Evolutionary conservation across 2,888 invertebrate genomes (phyloP).

Genomic region (Andrena haemorrhoa): DNA sequence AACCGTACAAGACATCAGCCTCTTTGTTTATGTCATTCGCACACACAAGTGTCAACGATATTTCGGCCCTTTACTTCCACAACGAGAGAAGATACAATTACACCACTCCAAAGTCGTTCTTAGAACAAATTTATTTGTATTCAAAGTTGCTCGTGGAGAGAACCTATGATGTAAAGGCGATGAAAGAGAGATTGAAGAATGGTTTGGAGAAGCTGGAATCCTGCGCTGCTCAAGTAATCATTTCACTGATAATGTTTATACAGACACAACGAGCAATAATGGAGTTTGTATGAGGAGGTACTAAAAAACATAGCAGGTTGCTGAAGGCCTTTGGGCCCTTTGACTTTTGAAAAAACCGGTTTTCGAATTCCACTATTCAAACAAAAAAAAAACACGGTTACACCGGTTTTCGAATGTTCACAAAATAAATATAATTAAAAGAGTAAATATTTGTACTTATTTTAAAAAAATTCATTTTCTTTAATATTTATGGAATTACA

Average conservation of each 20-base stretch:
- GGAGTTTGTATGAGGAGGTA: too few relatives aligned
- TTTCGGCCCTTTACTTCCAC: conserved; percentile 91
- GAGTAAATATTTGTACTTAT: too few relatives aligned
- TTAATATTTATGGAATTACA: too few relatives aligned
- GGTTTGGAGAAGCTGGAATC: conserved; percentile 95
- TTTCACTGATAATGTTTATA: not conserved
- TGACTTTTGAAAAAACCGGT: too few relatives aligned
- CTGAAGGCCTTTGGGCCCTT: too few relatives aligned
- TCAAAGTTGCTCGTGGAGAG: conserved; percentile 90
- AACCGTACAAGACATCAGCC: conserved; percentile 86
- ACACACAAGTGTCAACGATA: conserved; percentile 94
- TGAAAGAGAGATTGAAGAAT: conserved; percentile 93
- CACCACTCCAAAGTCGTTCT: conserved; percentile 97
- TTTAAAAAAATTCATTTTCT: too few relatives aligned
- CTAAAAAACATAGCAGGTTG: not conserved
- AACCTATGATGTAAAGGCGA: conserved; percentile 89
- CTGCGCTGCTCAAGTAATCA: conserved; percentile 92
- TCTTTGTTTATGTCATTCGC: conserved; percentile 96
- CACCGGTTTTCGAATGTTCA: too few relatives aligned
- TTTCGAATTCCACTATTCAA: too few relatives aligned
- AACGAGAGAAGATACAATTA: conserved; percentile 97
- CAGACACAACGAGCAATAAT: not conserved
- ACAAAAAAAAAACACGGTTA: too few relatives aligned
- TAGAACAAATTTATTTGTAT: conserved; percentile 95
- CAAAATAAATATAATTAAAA: too few relatives aligned